Evolutionary conservation across 2,113 vertebrate genomes (phyloP).

Genomic region (Mirounga angustirostris): DNA sequence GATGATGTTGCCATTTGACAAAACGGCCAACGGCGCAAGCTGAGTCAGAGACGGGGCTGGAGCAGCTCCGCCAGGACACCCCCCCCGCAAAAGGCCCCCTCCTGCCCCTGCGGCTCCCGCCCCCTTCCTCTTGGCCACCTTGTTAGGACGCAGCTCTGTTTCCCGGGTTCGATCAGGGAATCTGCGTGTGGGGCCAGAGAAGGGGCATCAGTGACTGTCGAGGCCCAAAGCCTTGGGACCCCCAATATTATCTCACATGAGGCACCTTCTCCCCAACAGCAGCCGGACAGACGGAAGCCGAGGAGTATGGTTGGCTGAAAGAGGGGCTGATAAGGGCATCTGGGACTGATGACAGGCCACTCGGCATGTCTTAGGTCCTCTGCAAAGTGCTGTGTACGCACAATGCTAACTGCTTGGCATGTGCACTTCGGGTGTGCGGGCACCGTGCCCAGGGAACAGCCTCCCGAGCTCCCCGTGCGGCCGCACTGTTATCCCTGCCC

Average conservation of each 20-base stretch:
- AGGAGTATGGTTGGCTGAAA: neutral
- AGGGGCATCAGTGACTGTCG: accelerated
- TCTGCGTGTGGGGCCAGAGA: neutral
- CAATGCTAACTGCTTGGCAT: neutral
- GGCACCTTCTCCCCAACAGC: neutral
- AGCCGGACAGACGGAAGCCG: accelerated
- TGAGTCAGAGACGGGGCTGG: accelerated
- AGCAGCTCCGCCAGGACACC: accelerated
- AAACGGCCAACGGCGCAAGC: neutral
- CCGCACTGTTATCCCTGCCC: neutral
- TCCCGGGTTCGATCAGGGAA: accelerated
- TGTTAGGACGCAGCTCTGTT: accelerated
- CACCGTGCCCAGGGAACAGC: neutral
- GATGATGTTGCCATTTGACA: accelerated
- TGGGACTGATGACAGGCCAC: accelerated
- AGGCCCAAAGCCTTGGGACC: neutral
- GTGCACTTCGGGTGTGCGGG: accelerated
- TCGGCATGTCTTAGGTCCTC: accelerated
- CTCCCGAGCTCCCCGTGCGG: accelerated
- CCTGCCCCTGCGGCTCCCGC: accelerated
- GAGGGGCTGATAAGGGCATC: accelerated
- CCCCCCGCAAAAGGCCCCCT: neutral
- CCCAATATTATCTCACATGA: accelerated
- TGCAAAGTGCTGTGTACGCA: neutral
- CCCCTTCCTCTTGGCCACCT: no score